A percentile compares a stretch with the other conserved stretches of the same genome.
Evolutionary conservation across 2,797 vertebrate genomes (phyloP).

Genomic region (Allenopithecus nigroviridis): DNA sequence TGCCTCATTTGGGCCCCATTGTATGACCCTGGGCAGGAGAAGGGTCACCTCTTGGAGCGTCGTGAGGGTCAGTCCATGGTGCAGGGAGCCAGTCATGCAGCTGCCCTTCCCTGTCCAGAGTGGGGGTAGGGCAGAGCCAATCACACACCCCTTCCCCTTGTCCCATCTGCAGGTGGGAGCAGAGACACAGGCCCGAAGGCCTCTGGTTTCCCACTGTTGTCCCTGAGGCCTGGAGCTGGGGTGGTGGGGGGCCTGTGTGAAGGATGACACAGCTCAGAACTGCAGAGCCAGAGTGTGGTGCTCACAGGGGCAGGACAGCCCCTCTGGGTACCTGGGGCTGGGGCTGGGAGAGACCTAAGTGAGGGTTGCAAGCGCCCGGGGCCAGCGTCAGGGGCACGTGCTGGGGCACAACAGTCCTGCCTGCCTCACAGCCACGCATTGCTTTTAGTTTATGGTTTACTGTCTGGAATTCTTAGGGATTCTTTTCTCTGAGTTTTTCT

Average conservation of each 20-base stretch:
- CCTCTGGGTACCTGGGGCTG: neutral
- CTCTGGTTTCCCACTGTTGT: neutral
- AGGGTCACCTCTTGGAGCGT: neutral
- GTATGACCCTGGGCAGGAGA: neutral
- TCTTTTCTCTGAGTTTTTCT: neutral
- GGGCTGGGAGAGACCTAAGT: neutral
- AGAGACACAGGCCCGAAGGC: neutral
- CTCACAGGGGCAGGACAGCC: neutral
- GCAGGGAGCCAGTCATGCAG: neutral
- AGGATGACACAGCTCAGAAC: neutral
- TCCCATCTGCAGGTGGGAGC: neutral
- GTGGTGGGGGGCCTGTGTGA: neutral
- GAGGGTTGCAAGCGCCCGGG: neutral
- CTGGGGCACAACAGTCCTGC: too few relatives aligned
- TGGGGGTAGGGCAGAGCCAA: neutral
- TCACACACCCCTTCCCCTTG: neutral
- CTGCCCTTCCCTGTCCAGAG: neutral
- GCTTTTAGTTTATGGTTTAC: neutral
- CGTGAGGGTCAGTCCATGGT: neutral
- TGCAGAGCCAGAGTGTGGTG: neutral
- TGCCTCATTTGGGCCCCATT: neutral
- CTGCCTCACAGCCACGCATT: fast-evolving
- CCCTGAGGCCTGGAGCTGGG: neutral
- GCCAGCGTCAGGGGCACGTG: too few relatives aligned
- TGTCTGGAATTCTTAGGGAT: neutral